phyloP scores from a whole-genome alignment of 2,113 vertebrate species.

The Microcebus jonahi region DNA sequence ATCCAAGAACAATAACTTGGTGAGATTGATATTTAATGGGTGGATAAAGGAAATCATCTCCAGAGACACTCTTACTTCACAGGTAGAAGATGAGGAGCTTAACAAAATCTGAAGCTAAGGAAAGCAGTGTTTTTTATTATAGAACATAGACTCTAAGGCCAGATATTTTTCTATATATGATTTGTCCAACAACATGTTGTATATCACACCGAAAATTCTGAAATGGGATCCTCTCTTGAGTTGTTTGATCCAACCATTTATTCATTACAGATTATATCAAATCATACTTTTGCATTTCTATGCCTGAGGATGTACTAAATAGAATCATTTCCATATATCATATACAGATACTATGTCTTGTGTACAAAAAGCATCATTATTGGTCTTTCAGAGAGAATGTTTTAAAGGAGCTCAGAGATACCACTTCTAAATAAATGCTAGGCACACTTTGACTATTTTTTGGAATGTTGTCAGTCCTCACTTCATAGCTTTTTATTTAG shows the following conservation, averaged over 20 bases:
- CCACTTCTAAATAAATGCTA: conserved; percentile 31
- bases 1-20: neutral
- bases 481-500: conserved; percentile 30
- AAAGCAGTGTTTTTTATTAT: neutral
- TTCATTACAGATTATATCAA: neutral
- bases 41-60: neutral
- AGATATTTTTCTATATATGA: neutral
- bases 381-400: neutral
- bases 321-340: neutral
- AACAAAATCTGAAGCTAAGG: neutral
- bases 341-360: neutral
- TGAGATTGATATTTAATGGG: neutral
- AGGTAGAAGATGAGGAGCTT: neutral
- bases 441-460: neutral
- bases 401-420: neutral
- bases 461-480: neutral
- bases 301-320: neutral
- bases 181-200: neutral
- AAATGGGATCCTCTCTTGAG: neutral
- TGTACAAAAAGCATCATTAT: neutral
- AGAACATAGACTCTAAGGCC: neutral
- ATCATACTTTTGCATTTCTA: neutral
- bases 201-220: neutral
- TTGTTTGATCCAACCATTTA: neutral
- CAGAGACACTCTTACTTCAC: neutral